These are phyloP conservation scores for Macrotus californicus DNA, from an alignment of 2,113 vertebrate species.

Conservation along the genomic window DNA sequence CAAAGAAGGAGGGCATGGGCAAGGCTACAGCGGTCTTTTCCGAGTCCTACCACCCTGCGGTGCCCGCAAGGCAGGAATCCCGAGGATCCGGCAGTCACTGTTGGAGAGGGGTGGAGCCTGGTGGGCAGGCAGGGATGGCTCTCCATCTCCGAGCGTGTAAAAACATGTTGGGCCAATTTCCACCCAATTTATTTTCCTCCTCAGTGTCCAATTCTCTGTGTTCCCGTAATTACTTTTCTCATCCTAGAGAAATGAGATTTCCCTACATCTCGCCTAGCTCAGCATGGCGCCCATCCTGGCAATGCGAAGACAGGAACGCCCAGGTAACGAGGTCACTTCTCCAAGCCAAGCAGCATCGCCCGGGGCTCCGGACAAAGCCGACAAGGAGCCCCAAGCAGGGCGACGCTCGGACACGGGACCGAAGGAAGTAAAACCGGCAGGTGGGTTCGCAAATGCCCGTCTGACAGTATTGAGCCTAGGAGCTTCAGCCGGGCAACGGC, in stretches of 20 bases:
- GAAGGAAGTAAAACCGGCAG: accelerated
- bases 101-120: accelerated
- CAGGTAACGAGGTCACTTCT: not conserved
- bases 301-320: not conserved
- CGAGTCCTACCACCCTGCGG: not conserved
- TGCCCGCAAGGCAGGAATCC: not conserved
- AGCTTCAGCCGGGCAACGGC: accelerated
- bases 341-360: not conserved
- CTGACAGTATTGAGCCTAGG: accelerated
- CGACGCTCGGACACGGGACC: not conserved
- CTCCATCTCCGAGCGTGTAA: not conserved
- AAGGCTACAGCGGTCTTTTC: not conserved
- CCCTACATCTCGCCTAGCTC: not conserved
- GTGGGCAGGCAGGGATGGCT: accelerated
- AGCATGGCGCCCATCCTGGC: not conserved
- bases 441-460: accelerated
- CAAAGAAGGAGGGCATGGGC: not conserved
- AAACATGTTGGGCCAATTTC: not conserved
- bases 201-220: not conserved
- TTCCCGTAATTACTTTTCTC: constrained; percentile 11
- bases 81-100: no score
- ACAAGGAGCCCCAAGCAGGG: not conserved
- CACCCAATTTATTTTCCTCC: not conserved
- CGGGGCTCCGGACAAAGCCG: not conserved
- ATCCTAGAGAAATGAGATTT: not conserved